Percentiles rank a stretch among this genome's conserved stretches.
phyloP scores from a whole-genome alignment of 1,140 invertebrate species.

The Zaprionus capensis region DNA sequence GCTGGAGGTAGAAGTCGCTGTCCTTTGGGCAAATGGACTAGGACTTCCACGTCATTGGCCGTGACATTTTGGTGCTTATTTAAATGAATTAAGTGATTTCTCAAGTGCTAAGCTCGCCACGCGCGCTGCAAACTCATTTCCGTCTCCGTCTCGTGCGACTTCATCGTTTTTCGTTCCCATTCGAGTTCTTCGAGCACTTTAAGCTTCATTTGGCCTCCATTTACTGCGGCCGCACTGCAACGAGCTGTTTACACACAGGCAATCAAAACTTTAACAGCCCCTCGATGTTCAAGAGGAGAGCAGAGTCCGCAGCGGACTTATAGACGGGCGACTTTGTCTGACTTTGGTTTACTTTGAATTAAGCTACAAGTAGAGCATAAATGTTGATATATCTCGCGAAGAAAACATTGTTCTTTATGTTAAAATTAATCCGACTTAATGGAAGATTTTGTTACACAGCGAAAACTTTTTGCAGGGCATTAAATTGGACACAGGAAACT shows the following conservation, averaged over 20 bases:
- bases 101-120: slow-evolving; percentile 78
- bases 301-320: no score
- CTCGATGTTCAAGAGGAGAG: slow-evolving; percentile 20
- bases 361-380: not conserved
- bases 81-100: slow-evolving; percentile 83
- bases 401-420: not conserved
- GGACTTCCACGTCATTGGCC: slow-evolving; percentile 58
- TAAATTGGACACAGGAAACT: not conserved
- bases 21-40: slow-evolving; percentile 71
- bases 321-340: not conserved
- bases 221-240: slow-evolving; percentile 64
- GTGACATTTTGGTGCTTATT: slow-evolving; percentile 73
- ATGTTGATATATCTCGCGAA: not conserved
- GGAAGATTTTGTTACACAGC: not conserved
- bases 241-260: slow-evolving; percentile 73
- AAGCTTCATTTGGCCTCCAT: slow-evolving; percentile 65
- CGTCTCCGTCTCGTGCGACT: slow-evolving; percentile 57
- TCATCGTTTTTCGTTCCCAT: slow-evolving; percentile 5
- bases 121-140: slow-evolving; percentile 78
- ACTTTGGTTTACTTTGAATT: slow-evolving; percentile 2
- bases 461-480: not conserved
- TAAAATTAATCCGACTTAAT: not conserved
- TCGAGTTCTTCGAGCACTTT: slow-evolving; percentile 32
- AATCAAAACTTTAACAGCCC: slow-evolving; percentile 71
- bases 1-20: slow-evolving; percentile 8